phyloP scores from a whole-genome alignment of 2,888 invertebrate genomes.

The Dusona sp. region DNA sequence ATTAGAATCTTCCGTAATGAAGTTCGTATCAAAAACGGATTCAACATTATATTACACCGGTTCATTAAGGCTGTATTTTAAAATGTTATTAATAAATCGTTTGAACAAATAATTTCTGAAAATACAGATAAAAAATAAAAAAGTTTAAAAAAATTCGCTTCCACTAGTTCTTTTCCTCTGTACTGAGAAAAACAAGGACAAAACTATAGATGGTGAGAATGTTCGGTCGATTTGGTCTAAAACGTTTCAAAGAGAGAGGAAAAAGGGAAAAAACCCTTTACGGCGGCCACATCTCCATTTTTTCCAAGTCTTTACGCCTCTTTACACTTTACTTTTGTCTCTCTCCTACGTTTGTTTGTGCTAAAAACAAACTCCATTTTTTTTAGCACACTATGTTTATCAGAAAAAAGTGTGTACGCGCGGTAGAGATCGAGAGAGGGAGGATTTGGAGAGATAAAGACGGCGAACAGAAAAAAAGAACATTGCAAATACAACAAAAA shows the following conservation, averaged over 20 bases:
- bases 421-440: slow-evolving; percentile 12
- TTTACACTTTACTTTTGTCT: slow-evolving; percentile 43
- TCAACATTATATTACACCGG: not conserved
- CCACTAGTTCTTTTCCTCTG: not conserved
- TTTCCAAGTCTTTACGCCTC: slow-evolving; percentile 15
- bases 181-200: not conserved
- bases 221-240: slow-evolving; percentile 9
- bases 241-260: not conserved
- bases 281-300: not conserved
- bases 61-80: not conserved
- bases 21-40: not conserved
- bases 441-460: slow-evolving; percentile 24
- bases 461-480: slow-evolving; percentile 5
- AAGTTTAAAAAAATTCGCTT: not conserved
- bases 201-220: not conserved
- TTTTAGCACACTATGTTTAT: slow-evolving; percentile 30
- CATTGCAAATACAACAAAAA: not conserved
- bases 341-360: slow-evolving; percentile 47
- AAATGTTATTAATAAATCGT: not conserved
- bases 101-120: not conserved
- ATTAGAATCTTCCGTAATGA: not conserved
- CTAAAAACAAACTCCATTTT: slow-evolving; percentile 47
- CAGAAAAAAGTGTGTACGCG: slow-evolving; percentile 7
- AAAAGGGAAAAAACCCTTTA: not conserved
- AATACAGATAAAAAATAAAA: not conserved